Base-by-base conservation (phyloP, 2,888 invertebrate genomes). In the Calameuta idolon region DNA sequence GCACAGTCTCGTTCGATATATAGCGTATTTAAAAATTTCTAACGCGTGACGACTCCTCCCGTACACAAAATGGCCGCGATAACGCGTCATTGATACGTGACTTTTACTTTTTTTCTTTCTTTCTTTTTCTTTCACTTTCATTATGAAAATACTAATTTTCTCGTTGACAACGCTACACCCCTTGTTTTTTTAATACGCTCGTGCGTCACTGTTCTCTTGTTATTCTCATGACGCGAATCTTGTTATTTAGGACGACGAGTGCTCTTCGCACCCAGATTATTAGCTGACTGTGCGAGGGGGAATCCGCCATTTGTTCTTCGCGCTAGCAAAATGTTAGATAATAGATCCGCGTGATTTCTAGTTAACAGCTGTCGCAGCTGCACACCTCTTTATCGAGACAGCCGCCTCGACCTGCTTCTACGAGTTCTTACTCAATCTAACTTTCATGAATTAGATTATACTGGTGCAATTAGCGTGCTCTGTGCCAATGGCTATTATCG, bases 371-470 rank as follows among this genome's bases (percentile, higher is more conserved):
- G 55, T 9, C 9, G 55, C 55, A 23, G 9, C 55, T 71, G 11
- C 33, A 71, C 23, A n/a, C 23, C 11, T 15, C 71, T 33, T 33
- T 4, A 30, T 71, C 11, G 30, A 82, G 83, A 80, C 79, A 82
- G 81, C 83, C 81, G 81, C 87, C 87, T 87, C 86, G 88, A 88
- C 86, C 87, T 82, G 85, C 83, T 88, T 88, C 83, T 84, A 83
- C 84, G 81, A 87, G 86, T 84, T 84, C 80, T 83, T 83, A 83
- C 84, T 84, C 85, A 84, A 86, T 82, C 81, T 81, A 15, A 85
- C 85, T 86, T 86, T 84, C 84, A 80, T 85, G 84, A 81, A 82
- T 85, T 80, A 79, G 80, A 84, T 85, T 83, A 77, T 83, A 77
- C 77, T 69, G 34, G 37, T 74, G 31, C 35, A 55, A 31, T 34